Base-by-base conservation (phyloP, 2,888 invertebrate species). In the Drosophila neonasuta region DNA sequence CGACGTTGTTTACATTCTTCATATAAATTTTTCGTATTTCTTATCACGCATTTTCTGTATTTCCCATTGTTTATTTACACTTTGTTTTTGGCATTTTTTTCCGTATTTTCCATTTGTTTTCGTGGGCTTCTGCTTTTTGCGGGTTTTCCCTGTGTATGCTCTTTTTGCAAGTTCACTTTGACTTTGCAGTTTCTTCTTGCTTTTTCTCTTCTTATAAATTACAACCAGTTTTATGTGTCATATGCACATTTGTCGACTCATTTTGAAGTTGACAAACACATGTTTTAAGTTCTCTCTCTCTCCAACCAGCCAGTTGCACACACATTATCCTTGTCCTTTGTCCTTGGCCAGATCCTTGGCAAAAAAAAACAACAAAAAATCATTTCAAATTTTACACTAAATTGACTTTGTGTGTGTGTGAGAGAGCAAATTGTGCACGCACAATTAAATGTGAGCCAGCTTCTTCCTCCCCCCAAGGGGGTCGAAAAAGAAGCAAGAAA, bases 301-400 rank as follows among this genome's bases (percentile, higher is more conserved):
- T 7, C 17, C 20, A 0, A 20, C 17, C 17, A 20, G 17, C 17
- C 17, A 20, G 17, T 20, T 20, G 17, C 17, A 20, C n/a, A 50
- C n/a, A 51, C 42, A 42, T 42, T 58, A 58, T 54, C 36, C 54
- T 42, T 51, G 51, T 52, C 29, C 68, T 52, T 52, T 46, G 64
- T 79, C 72, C 72, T 71, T 76, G 55, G 24, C 61, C 71, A 41
- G 48, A 49, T 50, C 50, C 41, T 29, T 17, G 34, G 17, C 32
- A 36, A 32, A 24, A 24, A 24, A 24, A 24, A 24, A 24, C 24
- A 24, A 24, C 24, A 64, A 56, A 72, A 68, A 77, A 60, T 49
- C 55, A 20, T 66, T 73, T 73, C 69, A 82, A 82, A 87, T 82
- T 82, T 82, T 77, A 82, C 81, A 82, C 80, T 85, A 87, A 82